Conservation (phyloP, 2,888 invertebrate species). For the Ophraella communa region DNA sequence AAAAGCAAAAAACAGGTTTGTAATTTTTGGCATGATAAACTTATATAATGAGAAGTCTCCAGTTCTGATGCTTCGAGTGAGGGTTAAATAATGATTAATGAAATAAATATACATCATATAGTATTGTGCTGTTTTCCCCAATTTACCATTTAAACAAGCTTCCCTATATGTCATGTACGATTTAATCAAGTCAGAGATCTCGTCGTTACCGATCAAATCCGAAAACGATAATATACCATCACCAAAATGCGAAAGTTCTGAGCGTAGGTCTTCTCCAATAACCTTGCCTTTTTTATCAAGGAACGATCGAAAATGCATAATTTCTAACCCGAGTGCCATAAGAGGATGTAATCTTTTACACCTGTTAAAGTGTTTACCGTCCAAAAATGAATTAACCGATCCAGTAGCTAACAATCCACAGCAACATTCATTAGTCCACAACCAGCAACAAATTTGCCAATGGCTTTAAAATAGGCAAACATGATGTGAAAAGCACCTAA, state of each 20-base stretch:
- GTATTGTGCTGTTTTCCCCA: constrained; percentile 20
- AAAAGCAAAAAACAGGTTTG: constrained; percentile 23
- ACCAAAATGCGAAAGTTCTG: constrained; percentile 16
- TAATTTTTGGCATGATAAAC: constrained; percentile 39
- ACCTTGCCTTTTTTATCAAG: constrained; percentile 3
- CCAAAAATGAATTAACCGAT: constrained; percentile 43
- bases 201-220: constrained; percentile 1
- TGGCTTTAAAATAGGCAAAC: constrained; percentile 49
- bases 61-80: constrained; percentile 47
- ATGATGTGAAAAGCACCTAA: constrained; percentile 51
- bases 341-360: constrained; percentile 46
- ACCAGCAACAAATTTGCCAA: constrained; percentile 46
- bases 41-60: constrained; percentile 44
- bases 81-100: constrained; percentile 43
- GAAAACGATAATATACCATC: constrained; percentile 1
- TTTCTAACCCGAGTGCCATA: constrained; percentile 34
- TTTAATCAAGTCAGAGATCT: constrained; percentile 2
- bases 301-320: constrained; percentile 12
- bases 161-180: constrained; percentile 1
- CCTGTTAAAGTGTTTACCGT: constrained; percentile 47
- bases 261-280: constrained; percentile 3
- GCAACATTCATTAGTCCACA: constrained; percentile 44
- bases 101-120: constrained; percentile 46
- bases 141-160: constrained; percentile 7
- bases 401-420: constrained; percentile 45